Conservation (phyloP, 53 echinoderm and acorn worm species). For the Actinopyga echinites region DNA sequence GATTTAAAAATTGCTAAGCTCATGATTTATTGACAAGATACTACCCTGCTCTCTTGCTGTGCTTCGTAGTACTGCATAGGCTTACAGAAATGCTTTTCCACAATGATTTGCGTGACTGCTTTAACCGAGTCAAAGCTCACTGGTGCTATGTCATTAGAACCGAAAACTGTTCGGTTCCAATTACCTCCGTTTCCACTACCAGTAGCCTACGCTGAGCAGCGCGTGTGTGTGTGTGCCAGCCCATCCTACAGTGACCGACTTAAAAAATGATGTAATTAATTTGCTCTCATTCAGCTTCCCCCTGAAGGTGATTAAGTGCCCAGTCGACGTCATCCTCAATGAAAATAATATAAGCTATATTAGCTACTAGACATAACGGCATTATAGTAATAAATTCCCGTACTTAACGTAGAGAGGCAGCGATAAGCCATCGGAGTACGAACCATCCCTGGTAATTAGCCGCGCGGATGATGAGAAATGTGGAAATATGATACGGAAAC, state of each 20-base stretch:
- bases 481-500: not conserved
- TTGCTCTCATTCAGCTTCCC: not conserved
- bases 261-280: slow-evolving; percentile 34
- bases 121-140: no score
- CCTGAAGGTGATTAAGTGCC: slow-evolving; percentile 12
- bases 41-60: no score
- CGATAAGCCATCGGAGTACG: not conserved
- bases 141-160: no score
- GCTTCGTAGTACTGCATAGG: no score
- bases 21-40: no score
- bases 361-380: slow-evolving; percentile 13
- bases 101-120: no score
- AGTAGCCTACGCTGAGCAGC: not conserved
- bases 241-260: slow-evolving; percentile 13
- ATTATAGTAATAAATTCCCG: slow-evolving; percentile 19
- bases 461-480: not conserved
- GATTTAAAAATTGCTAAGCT: no score
- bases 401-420: slow-evolving; percentile 3
- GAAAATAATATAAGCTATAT: slow-evolving; percentile 13
- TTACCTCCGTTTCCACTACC: no score
- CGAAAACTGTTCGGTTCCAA: not conserved
- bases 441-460: slow-evolving; percentile 4
- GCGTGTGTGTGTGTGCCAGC: not conserved
- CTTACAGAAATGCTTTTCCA: no score
- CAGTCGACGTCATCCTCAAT: not conserved